Base-by-base conservation (phyloP, 2,888 invertebrate species). In the Leptogaster cylindrica region DNA sequence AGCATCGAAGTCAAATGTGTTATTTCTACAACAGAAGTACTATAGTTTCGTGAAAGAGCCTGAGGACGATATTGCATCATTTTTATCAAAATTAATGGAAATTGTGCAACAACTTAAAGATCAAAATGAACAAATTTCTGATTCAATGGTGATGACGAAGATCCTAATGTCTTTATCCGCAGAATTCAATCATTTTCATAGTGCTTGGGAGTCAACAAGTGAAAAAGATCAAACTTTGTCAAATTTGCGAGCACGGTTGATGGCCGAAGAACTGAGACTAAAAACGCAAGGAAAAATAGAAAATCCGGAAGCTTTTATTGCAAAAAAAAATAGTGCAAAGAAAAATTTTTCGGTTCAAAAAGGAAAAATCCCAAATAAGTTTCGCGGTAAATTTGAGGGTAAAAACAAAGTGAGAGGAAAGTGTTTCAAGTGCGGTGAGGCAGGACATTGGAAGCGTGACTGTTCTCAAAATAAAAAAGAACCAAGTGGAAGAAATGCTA, bases 401-500 rank as follows among this genome's bases (percentile, higher is more conserved):
- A 12, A 12, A 39, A 39, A n/a, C n/a, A n/a, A n/a, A n/a, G n/a
- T n/a, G 10, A 28, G 31, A 50, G 44, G 39, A 3, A 64, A 23
- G 50, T 73, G 73, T 70, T 73, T 70, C 64, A 51, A 55, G 25
- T 73, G 72, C 51, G 67, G 67, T 7, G 61, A 44, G 65, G 66
- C 27, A n/a, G 70, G 72, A 6, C 73, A 73, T 66, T 69, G 68
- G 66, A 71, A 73, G 58, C 66, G 50, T 25, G 67, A 71, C 58
- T 72, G 70, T 69, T 66, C 69, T 31, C 33, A 67, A 64, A 5
- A 33, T 16, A 67, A 48, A 16, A 67, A 51, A 64, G 18, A 39
- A n/a, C 10, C 18, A 6, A 3, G 4, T 16, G 14, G 10, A 10
- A 39, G 3, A 10, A n/a, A 39, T 4, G 4, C 10, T 4, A 39